Conservation (phyloP, 2,797 vertebrate genomes). For the Chanos chanos region DNA sequence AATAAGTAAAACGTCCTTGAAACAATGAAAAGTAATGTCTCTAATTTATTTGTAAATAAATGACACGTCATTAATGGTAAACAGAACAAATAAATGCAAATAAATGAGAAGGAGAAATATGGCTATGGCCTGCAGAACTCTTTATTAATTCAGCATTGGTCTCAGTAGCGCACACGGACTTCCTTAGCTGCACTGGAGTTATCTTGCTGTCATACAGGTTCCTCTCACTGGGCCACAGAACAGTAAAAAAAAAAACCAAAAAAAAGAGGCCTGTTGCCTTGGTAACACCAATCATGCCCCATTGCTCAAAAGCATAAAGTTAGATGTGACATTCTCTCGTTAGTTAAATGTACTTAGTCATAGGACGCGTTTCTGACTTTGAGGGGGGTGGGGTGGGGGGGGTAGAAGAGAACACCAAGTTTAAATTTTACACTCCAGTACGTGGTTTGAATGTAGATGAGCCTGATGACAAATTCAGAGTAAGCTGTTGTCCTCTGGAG, state of each 20-base stretch:
- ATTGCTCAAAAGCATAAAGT: slow-evolving; percentile 39
- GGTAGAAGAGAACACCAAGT: no score
- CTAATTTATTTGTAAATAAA: slow-evolving; percentile 25
- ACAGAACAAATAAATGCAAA: slow-evolving; percentile 20
- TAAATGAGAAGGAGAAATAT: slow-evolving; percentile 17
- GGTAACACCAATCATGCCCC: slow-evolving; percentile 46
- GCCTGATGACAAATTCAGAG: no score
- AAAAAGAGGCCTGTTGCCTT: slow-evolving; percentile 43
- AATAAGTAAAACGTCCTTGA: slow-evolving; percentile 18
- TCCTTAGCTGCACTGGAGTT: slow-evolving; percentile 31
- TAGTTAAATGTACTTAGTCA: slow-evolving; percentile 41
- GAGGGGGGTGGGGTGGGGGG: not conserved
- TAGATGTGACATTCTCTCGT: slow-evolving; percentile 37
- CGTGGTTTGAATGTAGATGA: no score
- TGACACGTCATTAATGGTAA: slow-evolving; percentile 28
- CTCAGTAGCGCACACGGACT: slow-evolving; percentile 23
- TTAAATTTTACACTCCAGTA: no score
- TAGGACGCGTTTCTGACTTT: slow-evolving; percentile 18
- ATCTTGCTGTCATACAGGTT: slow-evolving; percentile 48
- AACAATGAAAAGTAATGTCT: slow-evolving; percentile 10
- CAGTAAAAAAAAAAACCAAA: not conserved
- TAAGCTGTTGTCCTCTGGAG: no score
- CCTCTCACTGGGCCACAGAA: slow-evolving; percentile 23
- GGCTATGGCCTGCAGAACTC: slow-evolving; percentile 23
- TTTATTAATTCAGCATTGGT: slow-evolving; percentile 35